Conservation (phyloP, 2,888 invertebrate species). For the Nemotelus pantherinus region DNA sequence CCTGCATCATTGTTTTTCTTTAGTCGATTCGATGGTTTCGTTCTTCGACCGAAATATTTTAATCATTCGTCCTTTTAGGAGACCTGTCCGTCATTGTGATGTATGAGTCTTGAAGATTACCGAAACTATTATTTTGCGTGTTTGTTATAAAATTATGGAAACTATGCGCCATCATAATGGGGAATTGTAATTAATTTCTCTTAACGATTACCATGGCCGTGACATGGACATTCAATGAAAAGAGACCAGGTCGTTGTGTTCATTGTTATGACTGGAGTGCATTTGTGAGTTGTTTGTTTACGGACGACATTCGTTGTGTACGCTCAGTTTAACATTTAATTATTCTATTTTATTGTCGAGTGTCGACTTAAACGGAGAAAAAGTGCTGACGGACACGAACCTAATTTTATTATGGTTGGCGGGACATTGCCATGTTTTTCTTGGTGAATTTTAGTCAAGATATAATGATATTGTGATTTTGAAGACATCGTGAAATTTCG, state of each 20-base stretch:
- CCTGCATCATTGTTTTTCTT: slow-evolving; percentile 5
- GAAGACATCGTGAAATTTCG: too few relatives aligned
- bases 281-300: slow-evolving; percentile 29
- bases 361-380: slow-evolving; percentile 7
- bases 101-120: slow-evolving; percentile 37
- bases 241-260: background rate
- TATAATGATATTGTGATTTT: too few relatives aligned
- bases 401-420: background rate
- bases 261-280: slow-evolving; percentile 22
- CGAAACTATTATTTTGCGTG: slow-evolving; percentile 37
- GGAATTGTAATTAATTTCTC: slow-evolving; percentile 31
- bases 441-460: too few relatives aligned
- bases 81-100: slow-evolving; percentile 48
- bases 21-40: slow-evolving; percentile 21
- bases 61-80: slow-evolving; percentile 47
- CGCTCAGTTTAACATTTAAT: slow-evolving; percentile 34
- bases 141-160: slow-evolving; percentile 31
- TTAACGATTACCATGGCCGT: slow-evolving; percentile 18
- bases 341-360: slow-evolving; percentile 22
- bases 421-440: background rate
- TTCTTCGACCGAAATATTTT: slow-evolving; percentile 40
- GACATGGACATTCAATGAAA: slow-evolving; percentile 4
- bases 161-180: background rate
- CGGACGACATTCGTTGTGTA: slow-evolving; percentile 20
- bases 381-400: background rate